Evolutionary conservation across 2,797 vertebrate species (phyloP).

Genomic region (Danio kyathit): DNA sequence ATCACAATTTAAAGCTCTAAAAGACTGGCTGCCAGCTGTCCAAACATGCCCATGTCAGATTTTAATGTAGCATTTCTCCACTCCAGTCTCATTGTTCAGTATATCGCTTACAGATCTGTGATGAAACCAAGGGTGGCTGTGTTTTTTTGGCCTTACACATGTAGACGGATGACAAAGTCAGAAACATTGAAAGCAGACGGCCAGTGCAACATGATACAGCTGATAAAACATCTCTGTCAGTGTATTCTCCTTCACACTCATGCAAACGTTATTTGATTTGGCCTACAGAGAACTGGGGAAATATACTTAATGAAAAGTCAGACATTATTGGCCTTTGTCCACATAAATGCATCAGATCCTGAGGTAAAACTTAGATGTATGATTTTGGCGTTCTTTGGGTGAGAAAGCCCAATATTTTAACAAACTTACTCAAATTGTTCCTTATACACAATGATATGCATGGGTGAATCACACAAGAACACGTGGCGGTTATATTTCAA

Average conservation of each 20-base stretch:
- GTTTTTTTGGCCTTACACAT: conserved; percentile 24
- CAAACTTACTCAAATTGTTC: background rate
- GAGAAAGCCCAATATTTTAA: background rate
- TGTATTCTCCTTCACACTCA: conserved; percentile 38
- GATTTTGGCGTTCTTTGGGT: conserved; percentile 3
- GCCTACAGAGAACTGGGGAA: background rate
- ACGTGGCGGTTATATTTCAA: background rate
- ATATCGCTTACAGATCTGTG: conserved; percentile 18
- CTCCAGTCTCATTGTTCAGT: conserved; percentile 29
- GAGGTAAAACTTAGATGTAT: conserved; percentile 13
- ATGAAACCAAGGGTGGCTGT: conserved; percentile 21
- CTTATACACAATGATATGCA: background rate
- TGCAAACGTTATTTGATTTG: conserved; percentile 5
- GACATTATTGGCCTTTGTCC: background rate
- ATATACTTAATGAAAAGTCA: conserved; percentile 18
- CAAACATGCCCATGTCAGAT: conserved; percentile 13
- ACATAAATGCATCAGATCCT: conserved; percentile 24
- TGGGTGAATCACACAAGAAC: conserved; percentile 28
- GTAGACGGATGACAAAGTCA: conserved; percentile 22
- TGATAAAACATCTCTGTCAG: conserved; percentile 41
- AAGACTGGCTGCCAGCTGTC: background rate
- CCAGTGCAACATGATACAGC: conserved; percentile 36
- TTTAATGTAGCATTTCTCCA: conserved; percentile 38
- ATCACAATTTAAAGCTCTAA: conserved; percentile 17
- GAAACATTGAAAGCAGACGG: conserved; percentile 42